These are phyloP conservation scores for Rhinoderma darwinii DNA, from an alignment of 2,113 vertebrate genomes.

Conservation along the genomic window DNA sequence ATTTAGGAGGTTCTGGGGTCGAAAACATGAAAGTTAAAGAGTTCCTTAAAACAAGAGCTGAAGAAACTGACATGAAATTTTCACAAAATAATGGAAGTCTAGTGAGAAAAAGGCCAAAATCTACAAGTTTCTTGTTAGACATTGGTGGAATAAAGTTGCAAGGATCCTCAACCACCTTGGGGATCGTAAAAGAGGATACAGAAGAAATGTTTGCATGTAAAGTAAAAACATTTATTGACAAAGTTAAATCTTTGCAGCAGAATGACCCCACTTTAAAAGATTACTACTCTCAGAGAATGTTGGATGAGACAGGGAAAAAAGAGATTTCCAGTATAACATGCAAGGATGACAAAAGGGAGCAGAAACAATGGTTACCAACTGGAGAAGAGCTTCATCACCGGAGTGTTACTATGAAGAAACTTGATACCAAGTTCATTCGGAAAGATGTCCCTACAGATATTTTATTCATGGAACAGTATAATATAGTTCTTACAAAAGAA, in stretches of 20 bases:
- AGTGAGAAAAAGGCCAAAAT: neutral
- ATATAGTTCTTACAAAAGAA: conserved; percentile 56
- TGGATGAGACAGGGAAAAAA: neutral
- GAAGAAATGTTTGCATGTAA: conserved; percentile 15
- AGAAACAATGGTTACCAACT: conserved; percentile 44
- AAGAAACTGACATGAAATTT: neutral
- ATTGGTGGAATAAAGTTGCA: neutral
- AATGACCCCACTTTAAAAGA: neutral
- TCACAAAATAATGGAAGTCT: neutral
- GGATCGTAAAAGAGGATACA: neutral
- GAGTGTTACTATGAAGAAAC: conserved; percentile 57
- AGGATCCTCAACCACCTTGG: neutral
- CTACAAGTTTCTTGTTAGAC: conserved; percentile 15
- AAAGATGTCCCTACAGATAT: conserved; percentile 32
- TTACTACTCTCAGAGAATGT: conserved; percentile 9
- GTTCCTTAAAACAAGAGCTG: neutral
- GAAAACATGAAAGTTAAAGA: neutral
- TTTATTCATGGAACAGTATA: conserved; percentile 62
- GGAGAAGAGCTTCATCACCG: conserved; percentile 50
- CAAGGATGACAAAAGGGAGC: conserved; percentile 47
- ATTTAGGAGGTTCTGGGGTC: neutral
- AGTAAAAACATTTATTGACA: conserved; percentile 49
- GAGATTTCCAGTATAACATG: neutral
- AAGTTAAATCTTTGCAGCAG: conserved; percentile 36
- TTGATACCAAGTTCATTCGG: conserved; percentile 21